phyloP scores from a whole-genome alignment of 2,888 invertebrate species.

The Cotesia congregata region DNA sequence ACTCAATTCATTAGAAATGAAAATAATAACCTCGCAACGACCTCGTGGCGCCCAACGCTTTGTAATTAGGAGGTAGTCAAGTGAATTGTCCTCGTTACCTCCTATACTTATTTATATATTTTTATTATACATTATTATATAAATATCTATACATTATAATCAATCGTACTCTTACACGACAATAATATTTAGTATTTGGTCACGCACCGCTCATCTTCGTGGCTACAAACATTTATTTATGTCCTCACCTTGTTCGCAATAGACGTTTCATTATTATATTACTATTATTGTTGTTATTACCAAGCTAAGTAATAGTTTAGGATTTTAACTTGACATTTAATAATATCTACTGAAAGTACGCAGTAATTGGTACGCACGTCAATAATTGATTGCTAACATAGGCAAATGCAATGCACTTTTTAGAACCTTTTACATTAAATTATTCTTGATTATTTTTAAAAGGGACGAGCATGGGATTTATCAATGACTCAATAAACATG shows the following conservation, averaged over 20 bases:
- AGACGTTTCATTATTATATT: slow-evolving; percentile 36
- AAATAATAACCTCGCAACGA: neutral
- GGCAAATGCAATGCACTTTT: neutral
- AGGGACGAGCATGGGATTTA: slow-evolving; percentile 22
- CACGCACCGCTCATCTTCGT: slow-evolving; percentile 48
- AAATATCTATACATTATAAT: slow-evolving; percentile 6
- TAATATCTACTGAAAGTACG: slow-evolving; percentile 1
- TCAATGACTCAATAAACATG: slow-evolving; percentile 44
- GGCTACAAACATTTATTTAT: slow-evolving; percentile 43
- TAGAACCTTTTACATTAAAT: neutral
- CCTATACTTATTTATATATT: slow-evolving; percentile 8
- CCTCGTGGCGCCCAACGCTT: neutral
- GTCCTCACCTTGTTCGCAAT: slow-evolving; percentile 50
- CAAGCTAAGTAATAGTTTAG: neutral
- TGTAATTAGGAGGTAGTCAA: neutral
- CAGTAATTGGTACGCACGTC: neutral
- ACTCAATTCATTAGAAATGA: neutral
- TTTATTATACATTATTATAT: slow-evolving; percentile 22
- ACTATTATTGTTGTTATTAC: neutral
- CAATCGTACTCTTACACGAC: slow-evolving; percentile 5
- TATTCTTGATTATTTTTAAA: neutral
- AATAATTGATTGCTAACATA: neutral
- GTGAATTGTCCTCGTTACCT: neutral
- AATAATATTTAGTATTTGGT: slow-evolving; percentile 34
- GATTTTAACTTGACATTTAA: slow-evolving; percentile 14